Base-by-base conservation (phyloP, 2,888 invertebrate species). In the Drosophila longiperda region DNA sequence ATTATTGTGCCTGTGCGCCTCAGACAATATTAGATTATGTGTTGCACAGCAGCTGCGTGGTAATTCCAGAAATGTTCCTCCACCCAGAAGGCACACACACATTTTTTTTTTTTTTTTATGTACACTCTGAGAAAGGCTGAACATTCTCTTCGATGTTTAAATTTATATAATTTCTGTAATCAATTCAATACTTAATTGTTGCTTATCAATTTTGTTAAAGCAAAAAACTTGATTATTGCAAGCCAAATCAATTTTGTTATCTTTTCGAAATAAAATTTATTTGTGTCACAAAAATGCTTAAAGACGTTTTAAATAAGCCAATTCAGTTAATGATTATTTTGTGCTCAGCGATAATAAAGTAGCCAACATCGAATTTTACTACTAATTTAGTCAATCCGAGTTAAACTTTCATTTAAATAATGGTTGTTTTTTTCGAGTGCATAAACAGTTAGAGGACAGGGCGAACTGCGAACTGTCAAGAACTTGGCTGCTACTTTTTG, bases 21-120 rank as follows among this genome's bases (percentile, higher is more conserved):
- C 57, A 72, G 85, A 79, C 82, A 89, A 87, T 87, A 89, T 85
- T 89, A 85, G 82, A 89, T 89, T 85, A 89, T 87, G 71, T 50
- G 69, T 68, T 63, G 64, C 66, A 66, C 75, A 59, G 62, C 59
- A 59, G 36, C 59, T 68, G 59, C 12, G 33, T 50, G 38, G 36
- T 32, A 68, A 70, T 69, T 45, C 32, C 70, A 38, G 17, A 70
- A 69, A 70, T 54, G 48, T 70, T 34, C 33, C 8, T 32, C 29
- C 33, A 34, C 32, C 40, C 52, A 38, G 26, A 26, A 50, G 12
- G 50, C 38, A 11, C 29, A 65, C 29, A 63, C 49, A 33, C 40
- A 49, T 36, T 12, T 11, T 26, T n/a, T 9, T 45, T 23, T 17
- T 32, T 4, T 26, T n/a, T 9, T 45, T 23, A 23, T 33, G 52